These are phyloP conservation scores for Adelognathus sp. DNA, from an alignment of 2,888 invertebrate species.

Conservation along the genomic window DNA sequence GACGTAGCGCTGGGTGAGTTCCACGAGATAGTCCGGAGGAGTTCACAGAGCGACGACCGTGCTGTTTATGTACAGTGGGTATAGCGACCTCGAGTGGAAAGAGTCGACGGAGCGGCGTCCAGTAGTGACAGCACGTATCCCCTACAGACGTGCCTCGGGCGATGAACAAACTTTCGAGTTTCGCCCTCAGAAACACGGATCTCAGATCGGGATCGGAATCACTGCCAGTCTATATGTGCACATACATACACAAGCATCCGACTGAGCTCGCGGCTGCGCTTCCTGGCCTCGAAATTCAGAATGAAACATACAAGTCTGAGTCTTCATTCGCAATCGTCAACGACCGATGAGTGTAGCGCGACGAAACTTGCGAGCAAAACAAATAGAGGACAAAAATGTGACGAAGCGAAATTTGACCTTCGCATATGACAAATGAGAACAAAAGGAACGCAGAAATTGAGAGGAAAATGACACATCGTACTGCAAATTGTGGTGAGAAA, in stretches of 20 bases:
- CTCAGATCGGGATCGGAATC: constrained; percentile 29
- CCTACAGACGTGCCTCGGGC: constrained; percentile 16
- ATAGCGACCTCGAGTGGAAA: background rate
- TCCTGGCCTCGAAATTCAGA: background rate
- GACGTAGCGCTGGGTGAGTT: constrained; percentile 10
- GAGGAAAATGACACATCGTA: no score
- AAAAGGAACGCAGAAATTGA: no score
- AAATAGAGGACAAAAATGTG: no score
- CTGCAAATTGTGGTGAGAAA: no score
- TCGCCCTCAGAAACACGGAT: constrained; percentile 24
- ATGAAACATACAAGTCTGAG: background rate
- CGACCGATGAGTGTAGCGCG: no score
- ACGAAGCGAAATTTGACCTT: background rate
- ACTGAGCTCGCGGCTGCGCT: background rate
- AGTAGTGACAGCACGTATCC: constrained; percentile 18
- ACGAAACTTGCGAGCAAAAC: no score
- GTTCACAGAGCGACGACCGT: background rate
- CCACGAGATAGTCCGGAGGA: constrained; percentile 1
- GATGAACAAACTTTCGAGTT: constrained; percentile 37
- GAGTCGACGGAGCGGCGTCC: constrained; percentile 8
- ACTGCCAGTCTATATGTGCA: background rate
- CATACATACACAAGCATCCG: background rate
- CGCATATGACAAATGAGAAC: no score
- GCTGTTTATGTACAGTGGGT: background rate
- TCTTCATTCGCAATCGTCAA: background rate